Conservation (phyloP, 2,888 invertebrate genomes). For the Rhabditoides inermis region DNA sequence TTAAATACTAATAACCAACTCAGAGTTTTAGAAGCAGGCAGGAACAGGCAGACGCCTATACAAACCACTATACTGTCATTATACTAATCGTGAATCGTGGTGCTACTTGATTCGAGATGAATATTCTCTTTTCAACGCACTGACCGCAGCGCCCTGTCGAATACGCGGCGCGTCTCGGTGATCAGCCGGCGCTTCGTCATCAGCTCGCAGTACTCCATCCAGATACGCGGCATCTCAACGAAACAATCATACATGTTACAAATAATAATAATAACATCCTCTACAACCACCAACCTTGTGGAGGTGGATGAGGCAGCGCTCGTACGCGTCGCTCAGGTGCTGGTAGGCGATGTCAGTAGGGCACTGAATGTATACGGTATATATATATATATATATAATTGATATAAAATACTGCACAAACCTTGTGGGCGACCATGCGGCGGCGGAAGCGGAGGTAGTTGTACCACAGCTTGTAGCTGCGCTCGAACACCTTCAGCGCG, state of each 20-base stretch:
- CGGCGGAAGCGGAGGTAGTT: constrained; percentile 80
- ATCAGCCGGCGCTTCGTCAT: constrained; percentile 73
- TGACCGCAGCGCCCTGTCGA: constrained; percentile 81
- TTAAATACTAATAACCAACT: no score
- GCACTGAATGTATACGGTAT: no score
- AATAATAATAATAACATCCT: constrained; percentile 7
- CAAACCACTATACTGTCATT: no score
- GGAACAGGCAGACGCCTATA: no score
- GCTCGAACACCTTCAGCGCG: constrained; percentile 87
- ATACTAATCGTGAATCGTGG: no score
- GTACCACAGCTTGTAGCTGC: constrained; percentile 92
- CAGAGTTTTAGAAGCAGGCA: no score
- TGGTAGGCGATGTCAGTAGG: constrained; percentile 79
- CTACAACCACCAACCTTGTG: no score
- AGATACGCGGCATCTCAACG: constrained; percentile 87
- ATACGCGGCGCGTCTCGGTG: constrained; percentile 80
- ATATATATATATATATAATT: no score
- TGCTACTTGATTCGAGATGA: no score
- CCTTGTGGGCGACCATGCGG: constrained; percentile 68
- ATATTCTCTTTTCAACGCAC: not conserved
- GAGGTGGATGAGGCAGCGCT: constrained; percentile 92
- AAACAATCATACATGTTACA: not conserved
- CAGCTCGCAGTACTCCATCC: constrained; percentile 94
- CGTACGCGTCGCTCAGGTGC: constrained; percentile 90
- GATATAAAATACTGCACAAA: no score